phyloP scores from a whole-genome alignment of 2,797 vertebrate genomes.

The Gastrophryne carolinensis region DNA sequence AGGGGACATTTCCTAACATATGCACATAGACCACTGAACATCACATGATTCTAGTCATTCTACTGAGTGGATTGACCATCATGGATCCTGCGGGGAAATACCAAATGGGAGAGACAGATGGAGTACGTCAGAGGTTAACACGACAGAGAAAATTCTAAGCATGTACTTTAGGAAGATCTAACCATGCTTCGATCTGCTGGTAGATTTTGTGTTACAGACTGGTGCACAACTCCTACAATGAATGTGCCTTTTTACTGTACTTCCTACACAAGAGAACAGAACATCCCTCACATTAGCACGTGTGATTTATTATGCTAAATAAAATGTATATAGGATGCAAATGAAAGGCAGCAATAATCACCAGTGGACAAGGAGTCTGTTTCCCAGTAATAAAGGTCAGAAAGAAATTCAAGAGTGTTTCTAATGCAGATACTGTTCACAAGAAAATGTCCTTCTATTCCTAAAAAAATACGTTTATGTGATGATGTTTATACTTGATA shows the following conservation, averaged over 20 bases:
- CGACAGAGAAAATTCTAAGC: constrained; percentile 10
- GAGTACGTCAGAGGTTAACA: constrained; percentile 37
- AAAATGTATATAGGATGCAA: constrained; percentile 47
- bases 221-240: constrained; percentile 67
- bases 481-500: not conserved
- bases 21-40: constrained; percentile 34
- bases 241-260: constrained; percentile 88
- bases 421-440: not conserved
- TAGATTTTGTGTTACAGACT: constrained; percentile 71
- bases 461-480: not conserved
- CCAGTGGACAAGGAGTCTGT: constrained; percentile 41
- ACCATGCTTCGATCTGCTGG: constrained; percentile 54
- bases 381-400: not conserved
- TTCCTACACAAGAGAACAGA: constrained; percentile 72
- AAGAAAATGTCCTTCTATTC: not conserved
- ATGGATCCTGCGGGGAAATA: constrained; percentile 44
- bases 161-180: constrained; percentile 18
- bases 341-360: constrained; percentile 50
- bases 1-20: constrained; percentile 18
- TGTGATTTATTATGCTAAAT: constrained; percentile 67
- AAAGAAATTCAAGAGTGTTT: not conserved
- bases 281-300: constrained; percentile 78
- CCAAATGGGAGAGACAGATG: constrained; percentile 31
- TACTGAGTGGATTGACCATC: not conserved
- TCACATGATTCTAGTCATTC: constrained; percentile 32